phyloP scores from a whole-genome alignment of 2,888 invertebrate genomes.

The Chelonus formosanus region DNA sequence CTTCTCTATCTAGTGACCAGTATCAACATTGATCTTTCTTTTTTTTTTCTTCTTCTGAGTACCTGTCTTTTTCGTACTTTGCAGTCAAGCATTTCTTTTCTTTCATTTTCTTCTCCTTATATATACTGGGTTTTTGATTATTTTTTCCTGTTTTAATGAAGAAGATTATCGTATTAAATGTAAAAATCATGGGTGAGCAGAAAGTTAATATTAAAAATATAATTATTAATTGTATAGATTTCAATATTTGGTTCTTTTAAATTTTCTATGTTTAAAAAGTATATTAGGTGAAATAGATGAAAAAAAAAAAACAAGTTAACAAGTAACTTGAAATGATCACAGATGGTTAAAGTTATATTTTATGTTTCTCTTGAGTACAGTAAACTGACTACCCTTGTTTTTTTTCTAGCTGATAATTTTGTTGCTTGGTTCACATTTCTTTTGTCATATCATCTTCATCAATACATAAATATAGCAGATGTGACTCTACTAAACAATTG shows the following conservation, averaged over 20 bases:
- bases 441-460: slow-evolving; percentile 15
- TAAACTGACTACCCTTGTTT: slow-evolving; percentile 37
- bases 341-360: slow-evolving; percentile 32
- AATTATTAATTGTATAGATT: no score
- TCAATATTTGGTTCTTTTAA: no score
- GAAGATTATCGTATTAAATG: slow-evolving; percentile 10
- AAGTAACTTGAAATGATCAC: slow-evolving; percentile 17
- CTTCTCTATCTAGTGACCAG: slow-evolving; percentile 52
- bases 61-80: slow-evolving; percentile 21
- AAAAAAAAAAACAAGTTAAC: slow-evolving; percentile 7
- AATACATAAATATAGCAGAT: neutral
- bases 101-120: neutral
- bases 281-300: neutral
- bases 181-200: slow-evolving; percentile 11
- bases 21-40: slow-evolving; percentile 47
- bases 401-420: slow-evolving; percentile 38
- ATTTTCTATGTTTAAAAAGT: no score
- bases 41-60: slow-evolving; percentile 22
- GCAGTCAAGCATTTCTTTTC: slow-evolving; percentile 14
- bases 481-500: neutral
- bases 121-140: neutral
- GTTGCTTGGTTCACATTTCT: slow-evolving; percentile 24
- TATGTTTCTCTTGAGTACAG: slow-evolving; percentile 39
- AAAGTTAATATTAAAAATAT: neutral
- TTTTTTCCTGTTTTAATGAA: neutral